Conservation (phyloP, 2,113 vertebrate genomes). For the Bufo bufo region DNA sequence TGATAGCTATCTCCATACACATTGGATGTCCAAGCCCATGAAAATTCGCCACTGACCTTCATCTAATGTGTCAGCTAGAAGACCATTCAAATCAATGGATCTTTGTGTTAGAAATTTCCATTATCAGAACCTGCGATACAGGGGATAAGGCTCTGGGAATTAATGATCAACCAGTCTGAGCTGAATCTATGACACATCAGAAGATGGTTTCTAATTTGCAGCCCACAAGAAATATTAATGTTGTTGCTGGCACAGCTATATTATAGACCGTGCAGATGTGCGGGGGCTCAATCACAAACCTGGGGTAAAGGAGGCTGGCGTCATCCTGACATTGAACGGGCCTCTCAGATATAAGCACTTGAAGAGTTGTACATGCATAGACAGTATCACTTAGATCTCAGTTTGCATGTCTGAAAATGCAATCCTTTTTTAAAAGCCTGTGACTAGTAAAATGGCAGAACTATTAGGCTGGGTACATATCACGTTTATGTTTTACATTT, state of each 20-base stretch:
- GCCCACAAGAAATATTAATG: background rate
- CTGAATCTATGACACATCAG: background rate
- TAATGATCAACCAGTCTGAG: too few relatives aligned
- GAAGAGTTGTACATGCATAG: background rate
- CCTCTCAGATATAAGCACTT: background rate
- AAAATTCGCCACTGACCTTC: too few relatives aligned
- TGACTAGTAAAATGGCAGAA: too few relatives aligned
- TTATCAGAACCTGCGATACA: background rate
- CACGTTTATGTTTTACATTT: too few relatives aligned
- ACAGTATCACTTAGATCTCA: too few relatives aligned
- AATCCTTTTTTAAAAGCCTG: too few relatives aligned
- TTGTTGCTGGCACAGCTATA: background rate
- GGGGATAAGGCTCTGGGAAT: background rate
- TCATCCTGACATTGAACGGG: background rate
- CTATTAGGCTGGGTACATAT: too few relatives aligned
- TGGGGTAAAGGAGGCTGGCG: too few relatives aligned
- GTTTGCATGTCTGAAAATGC: too few relatives aligned
- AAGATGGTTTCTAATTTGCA: background rate
- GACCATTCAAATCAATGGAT: background rate
- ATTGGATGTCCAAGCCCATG: too few relatives aligned
- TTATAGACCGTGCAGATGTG: background rate
- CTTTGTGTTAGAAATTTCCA: background rate
- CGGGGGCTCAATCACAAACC: background rate
- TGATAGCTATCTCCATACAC: too few relatives aligned
- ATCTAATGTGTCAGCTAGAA: too few relatives aligned